phyloP scores from a whole-genome alignment of 2,888 invertebrate genomes.

The Drosophila neoperkinsi region DNA sequence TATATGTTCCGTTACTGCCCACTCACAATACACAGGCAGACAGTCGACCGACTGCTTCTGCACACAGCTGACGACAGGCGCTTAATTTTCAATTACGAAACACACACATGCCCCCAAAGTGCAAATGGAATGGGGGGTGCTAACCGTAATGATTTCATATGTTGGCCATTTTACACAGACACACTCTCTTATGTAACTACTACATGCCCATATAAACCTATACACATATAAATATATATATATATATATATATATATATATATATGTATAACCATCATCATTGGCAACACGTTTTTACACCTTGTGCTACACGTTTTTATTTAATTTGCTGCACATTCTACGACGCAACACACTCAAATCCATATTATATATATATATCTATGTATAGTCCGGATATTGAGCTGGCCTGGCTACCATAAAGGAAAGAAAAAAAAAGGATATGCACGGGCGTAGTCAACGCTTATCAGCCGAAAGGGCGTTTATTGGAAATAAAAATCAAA shows the following conservation, averaged over 20 bases:
- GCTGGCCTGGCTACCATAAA: background rate
- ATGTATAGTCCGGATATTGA: background rate
- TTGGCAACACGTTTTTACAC: constrained; percentile 42
- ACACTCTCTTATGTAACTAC: constrained; percentile 7
- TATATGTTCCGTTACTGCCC: constrained; percentile 13
- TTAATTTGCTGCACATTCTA: constrained; percentile 54
- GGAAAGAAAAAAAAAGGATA: no score
- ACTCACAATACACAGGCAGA: background rate
- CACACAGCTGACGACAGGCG: constrained; percentile 61
- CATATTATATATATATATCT: constrained; percentile 29
- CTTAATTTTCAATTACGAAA: constrained; percentile 77
- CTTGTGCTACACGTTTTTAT: constrained; percentile 50
- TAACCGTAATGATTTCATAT: constrained; percentile 61
- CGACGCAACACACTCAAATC: constrained; percentile 45
- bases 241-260: background rate
- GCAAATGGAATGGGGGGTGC: constrained; percentile 33
- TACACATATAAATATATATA: background rate
- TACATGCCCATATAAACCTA: background rate
- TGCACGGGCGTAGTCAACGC: background rate
- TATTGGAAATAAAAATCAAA: background rate
- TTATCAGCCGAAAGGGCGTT: background rate
- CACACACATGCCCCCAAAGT: constrained; percentile 53
- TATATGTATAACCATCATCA: background rate
- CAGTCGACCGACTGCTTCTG: background rate
- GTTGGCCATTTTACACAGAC: constrained; percentile 39